Evolutionary conservation across 1,140 invertebrate species (phyloP).

Genomic region (Drosophila arawakana): DNA sequence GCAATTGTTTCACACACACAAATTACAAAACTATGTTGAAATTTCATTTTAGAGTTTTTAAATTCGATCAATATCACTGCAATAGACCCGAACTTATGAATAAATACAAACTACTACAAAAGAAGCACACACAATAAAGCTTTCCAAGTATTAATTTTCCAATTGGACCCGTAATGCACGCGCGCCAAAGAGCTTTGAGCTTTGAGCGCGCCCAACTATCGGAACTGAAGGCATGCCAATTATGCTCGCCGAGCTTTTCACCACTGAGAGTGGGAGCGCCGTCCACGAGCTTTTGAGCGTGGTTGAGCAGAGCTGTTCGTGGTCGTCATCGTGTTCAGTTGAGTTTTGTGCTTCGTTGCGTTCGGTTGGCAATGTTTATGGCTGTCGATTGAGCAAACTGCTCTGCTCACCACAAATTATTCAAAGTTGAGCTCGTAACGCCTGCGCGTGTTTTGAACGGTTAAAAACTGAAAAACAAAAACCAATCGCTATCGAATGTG

Average conservation of each 20-base stretch:
- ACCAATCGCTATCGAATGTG: neutral
- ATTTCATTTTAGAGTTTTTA: conserved; percentile 33
- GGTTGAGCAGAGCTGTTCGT: neutral
- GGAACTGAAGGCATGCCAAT: conserved; percentile 28
- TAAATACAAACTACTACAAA: conserved; percentile 78
- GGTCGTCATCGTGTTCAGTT: conserved; percentile 35
- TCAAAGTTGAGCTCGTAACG: conserved; percentile 55
- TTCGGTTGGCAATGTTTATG: conserved; percentile 61
- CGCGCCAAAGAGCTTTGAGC: neutral
- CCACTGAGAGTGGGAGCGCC: too few relatives aligned
- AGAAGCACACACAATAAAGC: conserved; percentile 10
- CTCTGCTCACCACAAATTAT: neutral
- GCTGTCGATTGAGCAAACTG: conserved; percentile 34
- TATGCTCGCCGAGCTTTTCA: conserved; percentile 13
- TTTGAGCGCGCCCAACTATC: neutral
- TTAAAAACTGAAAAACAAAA: neutral
- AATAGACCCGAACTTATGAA: conserved; percentile 73
- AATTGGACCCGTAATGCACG: neutral
- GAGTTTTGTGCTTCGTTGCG: conserved; percentile 75
- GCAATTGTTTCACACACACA: conserved; percentile 40
- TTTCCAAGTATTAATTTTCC: neutral
- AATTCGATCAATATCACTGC: conserved; percentile 33
- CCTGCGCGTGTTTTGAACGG: conserved; percentile 48
- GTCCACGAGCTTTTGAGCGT: conserved; percentile 54
- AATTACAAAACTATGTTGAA: conserved; percentile 24